phyloP scores from a whole-genome alignment of 2,113 vertebrate genomes.

The Thalassoma bifasciatum region DNA sequence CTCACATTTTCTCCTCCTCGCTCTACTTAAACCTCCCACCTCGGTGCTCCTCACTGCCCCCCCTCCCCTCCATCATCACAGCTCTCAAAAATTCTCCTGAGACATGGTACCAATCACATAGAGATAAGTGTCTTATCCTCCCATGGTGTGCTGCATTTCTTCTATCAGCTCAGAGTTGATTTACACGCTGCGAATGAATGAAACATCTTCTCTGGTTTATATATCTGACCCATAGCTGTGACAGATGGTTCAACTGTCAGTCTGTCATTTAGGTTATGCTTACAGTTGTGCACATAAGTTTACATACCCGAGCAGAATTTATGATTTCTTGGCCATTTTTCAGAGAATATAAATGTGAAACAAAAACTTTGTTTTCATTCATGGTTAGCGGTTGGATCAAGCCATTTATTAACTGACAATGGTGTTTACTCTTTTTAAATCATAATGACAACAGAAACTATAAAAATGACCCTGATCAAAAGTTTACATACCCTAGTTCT shows the following conservation, averaged over 20 bases:
- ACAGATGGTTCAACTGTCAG: background rate
- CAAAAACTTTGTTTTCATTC: no score
- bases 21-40: constrained; percentile 15
- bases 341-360: no score
- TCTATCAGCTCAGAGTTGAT: constrained; percentile 21
- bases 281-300: no score
- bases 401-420: no score
- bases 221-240: background rate
- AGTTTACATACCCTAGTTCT: no score
- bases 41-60: constrained; percentile 1
- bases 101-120: constrained; percentile 54
- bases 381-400: no score
- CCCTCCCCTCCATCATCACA: background rate
- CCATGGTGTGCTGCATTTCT: constrained; percentile 27
- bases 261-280: background rate
- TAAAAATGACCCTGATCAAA: no score
- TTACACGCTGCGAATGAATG: constrained; percentile 5
- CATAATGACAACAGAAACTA: no score
- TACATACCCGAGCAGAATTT: no score
- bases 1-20: background rate
- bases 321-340: no score
- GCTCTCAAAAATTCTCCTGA: constrained; percentile 33
- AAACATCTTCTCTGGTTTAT: background rate
- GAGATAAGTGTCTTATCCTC: constrained; percentile 52
- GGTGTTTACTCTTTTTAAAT: no score